Evolutionary conservation across 1,140 invertebrate species (phyloP).

Genomic region (Saccostrea echinata): DNA sequence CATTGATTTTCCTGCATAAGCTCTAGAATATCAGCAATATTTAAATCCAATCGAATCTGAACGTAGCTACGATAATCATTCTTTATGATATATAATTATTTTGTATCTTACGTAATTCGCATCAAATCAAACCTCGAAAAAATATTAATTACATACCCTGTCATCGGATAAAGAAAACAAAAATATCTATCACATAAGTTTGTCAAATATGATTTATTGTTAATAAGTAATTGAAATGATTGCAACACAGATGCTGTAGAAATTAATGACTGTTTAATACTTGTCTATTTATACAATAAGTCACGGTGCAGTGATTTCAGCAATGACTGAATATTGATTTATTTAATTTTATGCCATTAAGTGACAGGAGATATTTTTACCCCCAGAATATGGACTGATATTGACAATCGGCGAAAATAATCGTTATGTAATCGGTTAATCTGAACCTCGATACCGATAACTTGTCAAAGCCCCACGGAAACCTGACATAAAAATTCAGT

Average conservation of each 20-base stretch:
- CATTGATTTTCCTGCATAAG: slow-evolving; percentile 22
- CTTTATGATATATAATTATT: neutral
- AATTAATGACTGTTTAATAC: neutral
- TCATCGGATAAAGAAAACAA: slow-evolving; percentile 7
- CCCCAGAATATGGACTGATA: slow-evolving; percentile 23
- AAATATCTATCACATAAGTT: neutral
- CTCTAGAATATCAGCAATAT: slow-evolving; percentile 23
- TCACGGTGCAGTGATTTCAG: slow-evolving; percentile 27
- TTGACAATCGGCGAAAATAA: slow-evolving; percentile 21
- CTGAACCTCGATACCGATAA: slow-evolving; percentile 17
- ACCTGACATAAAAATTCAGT: slow-evolving; percentile 31
- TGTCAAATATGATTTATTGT: neutral
- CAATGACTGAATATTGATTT: slow-evolving; percentile 28
- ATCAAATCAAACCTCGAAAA: neutral
- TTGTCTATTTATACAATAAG: slow-evolving; percentile 25
- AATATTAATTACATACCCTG: neutral
- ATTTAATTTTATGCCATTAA: slow-evolving; percentile 15
- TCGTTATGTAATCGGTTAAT: slow-evolving; percentile 30
- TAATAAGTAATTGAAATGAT: neutral
- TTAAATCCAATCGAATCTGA: slow-evolving; percentile 23
- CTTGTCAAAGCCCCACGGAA: slow-evolving; percentile 32
- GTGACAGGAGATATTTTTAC: slow-evolving; percentile 29
- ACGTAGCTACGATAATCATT: neutral
- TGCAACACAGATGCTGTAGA: neutral
- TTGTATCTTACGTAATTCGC: slow-evolving; percentile 16